A percentile compares a stretch with the other conserved stretches of the same genome.
Conservation (phyloP, 2,888 invertebrate species). For the Dicyrtomina minuta region DNA sequence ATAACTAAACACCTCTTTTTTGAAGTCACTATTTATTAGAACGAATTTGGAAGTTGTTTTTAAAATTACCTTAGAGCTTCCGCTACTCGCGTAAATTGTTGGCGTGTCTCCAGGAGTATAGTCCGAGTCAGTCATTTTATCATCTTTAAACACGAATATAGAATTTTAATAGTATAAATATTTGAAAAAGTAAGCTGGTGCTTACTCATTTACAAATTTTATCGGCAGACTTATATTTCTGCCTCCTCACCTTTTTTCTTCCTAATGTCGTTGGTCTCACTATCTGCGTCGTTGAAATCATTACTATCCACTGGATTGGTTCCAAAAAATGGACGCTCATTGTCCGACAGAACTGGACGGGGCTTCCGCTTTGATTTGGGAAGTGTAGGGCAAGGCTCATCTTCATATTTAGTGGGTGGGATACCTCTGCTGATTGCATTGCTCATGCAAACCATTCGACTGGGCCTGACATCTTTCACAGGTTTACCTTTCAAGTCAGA, state of each 20-base stretch:
- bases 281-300: conserved; percentile 8
- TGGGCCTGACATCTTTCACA: conserved; percentile 52
- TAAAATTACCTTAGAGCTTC: conserved; percentile 28
- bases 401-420: conserved; percentile 33
- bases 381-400: conserved; percentile 43
- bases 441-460: conserved; percentile 45
- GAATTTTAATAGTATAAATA: conserved; percentile 9
- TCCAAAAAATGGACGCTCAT: conserved; percentile 47
- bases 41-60: neutral
- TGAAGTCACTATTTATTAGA: neutral
- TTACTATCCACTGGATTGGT: conserved; percentile 26
- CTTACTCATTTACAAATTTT: no score
- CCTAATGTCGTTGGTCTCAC: conserved; percentile 39
- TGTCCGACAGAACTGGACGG: conserved; percentile 34
- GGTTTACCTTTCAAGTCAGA: conserved; percentile 49
- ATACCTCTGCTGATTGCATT: conserved; percentile 30
- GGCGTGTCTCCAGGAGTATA: conserved; percentile 64
- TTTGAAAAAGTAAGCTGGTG: no score
- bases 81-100: conserved; percentile 62
- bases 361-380: conserved; percentile 44
- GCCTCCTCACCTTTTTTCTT: conserved; percentile 33
- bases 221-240: neutral
- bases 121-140: conserved; percentile 55
- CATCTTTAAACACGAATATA: conserved; percentile 38
- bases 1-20: neutral